Evolutionary conservation across 2,797 vertebrate genomes (phyloP).

Genomic region (Epinephelus malabaricus): DNA sequence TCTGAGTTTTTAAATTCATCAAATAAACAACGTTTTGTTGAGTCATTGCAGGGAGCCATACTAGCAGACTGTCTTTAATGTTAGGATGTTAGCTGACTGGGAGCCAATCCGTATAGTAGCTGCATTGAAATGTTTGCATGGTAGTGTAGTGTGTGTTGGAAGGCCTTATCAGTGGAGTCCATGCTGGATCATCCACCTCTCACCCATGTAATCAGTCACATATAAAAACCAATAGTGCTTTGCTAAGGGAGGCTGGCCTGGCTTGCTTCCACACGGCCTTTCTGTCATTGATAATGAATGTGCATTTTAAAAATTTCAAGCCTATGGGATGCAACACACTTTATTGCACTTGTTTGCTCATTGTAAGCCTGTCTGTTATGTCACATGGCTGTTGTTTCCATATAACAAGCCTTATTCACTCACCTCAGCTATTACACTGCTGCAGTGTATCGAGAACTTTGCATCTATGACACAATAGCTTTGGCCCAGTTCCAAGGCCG

Average conservation of each 20-base stretch:
- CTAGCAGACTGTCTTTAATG: background rate
- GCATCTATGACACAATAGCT: background rate
- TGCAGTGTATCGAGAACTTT: background rate
- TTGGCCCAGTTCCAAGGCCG: background rate
- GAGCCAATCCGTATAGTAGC: conserved; percentile 23
- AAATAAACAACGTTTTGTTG: background rate
- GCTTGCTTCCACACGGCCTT: background rate
- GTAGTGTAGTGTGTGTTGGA: conserved; percentile 14
- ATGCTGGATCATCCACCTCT: conserved; percentile 73
- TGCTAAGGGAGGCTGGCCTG: conserved; percentile 17
- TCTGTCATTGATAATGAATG: conserved; percentile 7
- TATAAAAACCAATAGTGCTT: conserved; percentile 78
- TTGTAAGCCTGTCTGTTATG: background rate
- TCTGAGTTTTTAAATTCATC: background rate
- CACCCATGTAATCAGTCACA: conserved; percentile 83
- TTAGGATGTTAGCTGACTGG: background rate
- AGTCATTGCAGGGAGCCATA: background rate
- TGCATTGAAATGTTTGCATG: conserved; percentile 49
- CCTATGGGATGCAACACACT: background rate
- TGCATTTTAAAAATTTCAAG: background rate
- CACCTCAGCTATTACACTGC: background rate
- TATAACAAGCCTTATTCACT: conserved; percentile 1
- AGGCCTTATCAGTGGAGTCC: conserved; percentile 70
- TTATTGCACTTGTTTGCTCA: background rate
- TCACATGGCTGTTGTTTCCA: conserved; percentile 19